Conservation (phyloP, 2,888 invertebrate genomes). For the Lasioglossum oenotherae region DNA sequence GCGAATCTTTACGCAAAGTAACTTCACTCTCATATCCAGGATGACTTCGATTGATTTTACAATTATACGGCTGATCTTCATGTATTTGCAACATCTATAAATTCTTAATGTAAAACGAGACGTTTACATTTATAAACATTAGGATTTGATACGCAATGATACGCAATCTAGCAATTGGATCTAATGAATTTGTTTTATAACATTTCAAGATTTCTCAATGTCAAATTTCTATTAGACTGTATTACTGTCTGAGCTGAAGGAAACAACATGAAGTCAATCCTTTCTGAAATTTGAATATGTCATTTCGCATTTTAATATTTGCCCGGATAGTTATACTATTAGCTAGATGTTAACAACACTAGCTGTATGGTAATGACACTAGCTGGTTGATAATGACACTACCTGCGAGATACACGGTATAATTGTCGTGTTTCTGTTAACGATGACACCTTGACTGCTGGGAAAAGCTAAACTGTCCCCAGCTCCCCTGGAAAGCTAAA, state of each 20-base stretch:
- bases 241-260: not conserved
- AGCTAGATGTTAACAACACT: not conserved
- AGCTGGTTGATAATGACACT: not conserved
- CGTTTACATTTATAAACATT: not conserved
- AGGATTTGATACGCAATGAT: not conserved
- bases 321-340: not conserved
- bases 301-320: not conserved
- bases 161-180: not conserved
- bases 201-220: not conserved
- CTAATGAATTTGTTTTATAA: not conserved
- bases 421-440: conserved; percentile 17
- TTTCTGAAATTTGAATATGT: not conserved
- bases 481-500: conserved; percentile 10
- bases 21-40: not conserved
- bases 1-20: not conserved
- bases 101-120: not conserved
- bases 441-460: conserved; percentile 7
- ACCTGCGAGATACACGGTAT: not conserved
- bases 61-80: not conserved
- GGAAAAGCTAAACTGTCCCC: conserved; percentile 20
- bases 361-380: too few species aligned
- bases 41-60: not conserved
- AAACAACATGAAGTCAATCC: not conserved
- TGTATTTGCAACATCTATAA: not conserved
- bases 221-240: not conserved